Base-by-base conservation (phyloP, 1,140 invertebrate genomes). In the Magallana angulata region DNA sequence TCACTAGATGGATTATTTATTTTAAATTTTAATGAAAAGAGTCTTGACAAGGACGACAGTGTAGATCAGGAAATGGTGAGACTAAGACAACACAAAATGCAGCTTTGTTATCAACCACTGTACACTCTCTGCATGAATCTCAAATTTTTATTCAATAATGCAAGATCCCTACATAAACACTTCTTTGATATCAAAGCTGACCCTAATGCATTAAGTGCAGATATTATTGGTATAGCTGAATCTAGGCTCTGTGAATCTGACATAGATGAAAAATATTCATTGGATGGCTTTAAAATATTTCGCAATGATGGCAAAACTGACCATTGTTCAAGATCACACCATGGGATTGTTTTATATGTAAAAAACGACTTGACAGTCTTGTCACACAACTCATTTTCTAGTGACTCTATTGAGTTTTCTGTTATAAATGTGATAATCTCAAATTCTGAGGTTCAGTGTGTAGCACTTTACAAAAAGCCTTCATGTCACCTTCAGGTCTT, bases 131-230 rank as follows among this genome's bases (percentile, higher is more conserved):
- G 64, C 11, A 30, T 57, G 57, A 48, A 71, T 80, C 56, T 84
- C 57, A 87, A 84, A 76, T 57, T 84, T 57, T 62, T 76, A 11
- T 84, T 87, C 60, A 87, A 87, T 24, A 87, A 87, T 87, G 82
- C 82, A 56, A 84, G 86, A 80, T 84, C 86, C 16, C 57, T 87
- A 11, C 82, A 84, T 71, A 60, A 82, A 59, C 86, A 84, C 48
- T 81, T 83, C 56, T 8, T 60, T 62, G 80, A 87, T 76, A 59
- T 84, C 24, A 12, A 58, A 48, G 18, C 86, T 36, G 86, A 87
- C 58, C 82, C 82, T 14, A 87, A 76, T 82, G 83, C 84, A 16
- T 9, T 76, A 59, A 16, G 12, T 64, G 82, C 86, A 76, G 62
- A 87, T 84, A 57, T 87, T 16, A 59, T 84, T 84, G 82, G 82